Evolutionary conservation across 1,140 invertebrate species (phyloP), one percentile per base, ranked within the genome.

Genomic region (Macrotrachela quadricornifera): DNA sequence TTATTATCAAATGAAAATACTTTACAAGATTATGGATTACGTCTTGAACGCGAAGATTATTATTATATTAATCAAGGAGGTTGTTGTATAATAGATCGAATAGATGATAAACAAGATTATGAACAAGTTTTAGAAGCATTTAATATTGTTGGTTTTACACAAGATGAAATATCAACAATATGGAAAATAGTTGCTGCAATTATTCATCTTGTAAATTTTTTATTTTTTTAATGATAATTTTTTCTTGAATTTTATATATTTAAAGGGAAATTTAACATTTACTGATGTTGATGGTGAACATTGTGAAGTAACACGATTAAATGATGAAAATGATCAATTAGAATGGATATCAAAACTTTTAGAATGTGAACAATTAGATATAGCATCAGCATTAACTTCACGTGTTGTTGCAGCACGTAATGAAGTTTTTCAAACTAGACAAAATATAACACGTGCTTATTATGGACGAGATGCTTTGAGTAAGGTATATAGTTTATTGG

Each of bases 391-490:
- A 1, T 69, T 96, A 57, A 83, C 79, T 56, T 80, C 81, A 57
- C 73, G 88, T 53, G 81, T 87, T 21, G 87, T 95, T 61, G 83
- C 88, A 87, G 0, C 79, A 83, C 50, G 87, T 85, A 2, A 85
- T 94, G 70, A 80, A 94, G 3, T 85, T 94, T 75, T 79, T 82
- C 64, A 94, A 92, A 72, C 78, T 77, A 55, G 84, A 92, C 61
- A 85, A 81, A 50, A 73, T 80, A 39, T 72, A 71, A 2, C 83
- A 90, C 64, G 82, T 64, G 86, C 87, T 1, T 75, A 80, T 57
- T 87, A 83, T 69, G 87, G 85, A n/a, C 73, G 85, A 61, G 83
- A 92, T 73, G 88, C 90, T 0, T 74, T 94, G 57, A 82, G 85
- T n/a, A 94, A 95, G 74, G 79, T 80, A 56, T 57, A 10, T 13